Evolutionary conservation across 53 echinoderm and acorn worm genomes (phyloP), one percentile per base, ranked within the genome.

Genomic region (Henricia sp.): DNA sequence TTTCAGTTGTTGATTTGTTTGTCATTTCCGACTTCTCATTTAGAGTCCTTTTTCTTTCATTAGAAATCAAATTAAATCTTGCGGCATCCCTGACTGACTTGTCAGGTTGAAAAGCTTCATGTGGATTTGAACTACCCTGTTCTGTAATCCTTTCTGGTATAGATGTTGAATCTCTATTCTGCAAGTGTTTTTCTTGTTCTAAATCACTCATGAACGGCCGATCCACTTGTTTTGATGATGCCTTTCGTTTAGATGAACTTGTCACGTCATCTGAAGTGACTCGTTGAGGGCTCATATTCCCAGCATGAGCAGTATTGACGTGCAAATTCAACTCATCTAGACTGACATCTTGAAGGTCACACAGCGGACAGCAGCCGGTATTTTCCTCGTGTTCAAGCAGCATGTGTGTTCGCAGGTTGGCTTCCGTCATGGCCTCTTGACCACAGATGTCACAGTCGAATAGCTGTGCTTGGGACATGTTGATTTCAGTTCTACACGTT

Each of bases 381-480:
- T 88, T 75, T 63, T 87, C 84, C 63, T 90, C 92, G 67, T 97
- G 97, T 36, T 82, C 94, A 43, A 86, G 71, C 1, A 88, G 69
- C 92, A 97, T 90, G 62, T 97, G 97, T 37, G 88, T 90, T 44
- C 57, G 82, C 37, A 94, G 78, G 59, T 90, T 90, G 20, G 72
- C 82, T 24, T 83, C 90, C 1, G 84, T 83, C 38, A 77, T 19
- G 13, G 58, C 50, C 23, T 94, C 90, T 74, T 97, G 97, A 1
- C 97, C 97, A 69, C 97, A 97, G 13, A 97, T 97, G 40, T 75
- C 89, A 73, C 97, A 97, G 67, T 82, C 40, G 37, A 70, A 86
- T 19, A 28, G 42, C 51, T 74, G 57, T 21, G 35, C 10, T 1
- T 23, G 25, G 25, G 55, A 67, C 70, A 39, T 50, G 10, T 8